Evolutionary conservation across 1,140 invertebrate genomes (phyloP).

Genomic region (Drosophila sproati): DNA sequence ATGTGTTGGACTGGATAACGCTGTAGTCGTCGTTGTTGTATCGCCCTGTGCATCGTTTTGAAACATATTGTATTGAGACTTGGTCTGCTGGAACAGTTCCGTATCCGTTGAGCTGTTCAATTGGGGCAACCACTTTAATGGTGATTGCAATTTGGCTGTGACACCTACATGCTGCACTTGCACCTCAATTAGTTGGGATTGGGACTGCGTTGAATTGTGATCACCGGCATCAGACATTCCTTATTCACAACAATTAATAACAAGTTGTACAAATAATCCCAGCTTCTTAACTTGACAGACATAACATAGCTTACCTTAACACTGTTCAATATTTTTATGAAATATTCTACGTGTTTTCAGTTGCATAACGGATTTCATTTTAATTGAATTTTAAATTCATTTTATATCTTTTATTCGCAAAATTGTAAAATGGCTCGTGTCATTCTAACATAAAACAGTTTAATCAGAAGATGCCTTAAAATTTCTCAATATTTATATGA

Average conservation of each 20-base stretch:
- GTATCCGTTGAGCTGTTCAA: constrained; percentile 66
- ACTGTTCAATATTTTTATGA: no score
- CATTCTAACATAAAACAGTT: neutral
- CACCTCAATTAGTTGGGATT: constrained; percentile 71
- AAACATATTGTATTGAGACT: constrained; percentile 64
- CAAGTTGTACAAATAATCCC: neutral
- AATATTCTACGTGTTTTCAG: neutral
- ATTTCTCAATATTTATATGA: no score
- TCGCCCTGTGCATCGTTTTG: constrained; percentile 47
- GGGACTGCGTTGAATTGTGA: constrained; percentile 52
- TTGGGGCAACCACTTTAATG: constrained; percentile 57
- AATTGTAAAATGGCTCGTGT: neutral
- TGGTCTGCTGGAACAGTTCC: constrained; percentile 48
- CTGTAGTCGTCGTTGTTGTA: constrained; percentile 36
- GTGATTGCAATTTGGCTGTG: constrained; percentile 73
- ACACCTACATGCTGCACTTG: constrained; percentile 78
- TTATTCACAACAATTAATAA: neutral
- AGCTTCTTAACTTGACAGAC: neutral
- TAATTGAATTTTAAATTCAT: neutral
- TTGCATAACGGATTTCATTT: neutral
- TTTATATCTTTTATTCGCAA: neutral
- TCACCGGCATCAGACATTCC: constrained; percentile 72
- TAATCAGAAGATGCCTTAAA: neutral
- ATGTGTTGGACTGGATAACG: constrained; percentile 21
- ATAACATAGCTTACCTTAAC: neutral